phyloP scores from a whole-genome alignment of 2,888 invertebrate genomes.

The Paralinhomoeus sp. region DNA sequence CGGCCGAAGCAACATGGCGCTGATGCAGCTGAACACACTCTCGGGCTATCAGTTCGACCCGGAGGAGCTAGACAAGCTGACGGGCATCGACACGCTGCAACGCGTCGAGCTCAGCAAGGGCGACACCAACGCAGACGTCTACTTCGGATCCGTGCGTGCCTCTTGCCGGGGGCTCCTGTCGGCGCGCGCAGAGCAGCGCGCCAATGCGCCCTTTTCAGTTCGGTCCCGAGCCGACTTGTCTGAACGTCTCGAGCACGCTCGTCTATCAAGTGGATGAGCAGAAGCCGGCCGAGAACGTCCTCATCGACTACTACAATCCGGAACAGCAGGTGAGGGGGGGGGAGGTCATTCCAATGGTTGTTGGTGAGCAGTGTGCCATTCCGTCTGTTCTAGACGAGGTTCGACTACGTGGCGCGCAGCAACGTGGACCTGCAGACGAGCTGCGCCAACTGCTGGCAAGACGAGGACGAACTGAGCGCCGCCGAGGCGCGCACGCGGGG shows the following conservation, averaged over 20 bases:
- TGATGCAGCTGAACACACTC: slow-evolving; percentile 26
- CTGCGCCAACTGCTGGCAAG: slow-evolving; percentile 3
- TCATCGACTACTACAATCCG: slow-evolving; percentile 74
- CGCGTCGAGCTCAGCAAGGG: slow-evolving; percentile 25
- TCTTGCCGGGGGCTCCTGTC: too few relatives aligned
- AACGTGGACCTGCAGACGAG: not conserved
- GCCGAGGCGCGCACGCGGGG: not conserved
- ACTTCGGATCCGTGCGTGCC: slow-evolving; percentile 28
- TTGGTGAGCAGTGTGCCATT: too few relatives aligned
- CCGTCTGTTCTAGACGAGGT: not conserved
- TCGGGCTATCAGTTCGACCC: slow-evolving; percentile 20
- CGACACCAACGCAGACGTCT: slow-evolving; percentile 28
- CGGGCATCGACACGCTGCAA: slow-evolving; percentile 22
- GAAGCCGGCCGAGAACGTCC: slow-evolving; percentile 56
- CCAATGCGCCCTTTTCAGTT: slow-evolving; percentile 10
- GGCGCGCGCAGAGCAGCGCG: not conserved
- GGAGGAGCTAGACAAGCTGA: slow-evolving; percentile 13
- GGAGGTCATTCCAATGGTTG: too few relatives aligned
- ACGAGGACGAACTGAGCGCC: not conserved
- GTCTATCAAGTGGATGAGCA: slow-evolving; percentile 62
- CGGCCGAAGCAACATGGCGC: slow-evolving; percentile 26
- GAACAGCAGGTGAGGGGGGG: slow-evolving; percentile 7
- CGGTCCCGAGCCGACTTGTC: slow-evolving; percentile 35
- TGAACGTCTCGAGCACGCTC: slow-evolving; percentile 57
- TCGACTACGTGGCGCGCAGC: not conserved